Conservation (phyloP, 2,797 vertebrate genomes). For the Catostomus latipinnis region DNA sequence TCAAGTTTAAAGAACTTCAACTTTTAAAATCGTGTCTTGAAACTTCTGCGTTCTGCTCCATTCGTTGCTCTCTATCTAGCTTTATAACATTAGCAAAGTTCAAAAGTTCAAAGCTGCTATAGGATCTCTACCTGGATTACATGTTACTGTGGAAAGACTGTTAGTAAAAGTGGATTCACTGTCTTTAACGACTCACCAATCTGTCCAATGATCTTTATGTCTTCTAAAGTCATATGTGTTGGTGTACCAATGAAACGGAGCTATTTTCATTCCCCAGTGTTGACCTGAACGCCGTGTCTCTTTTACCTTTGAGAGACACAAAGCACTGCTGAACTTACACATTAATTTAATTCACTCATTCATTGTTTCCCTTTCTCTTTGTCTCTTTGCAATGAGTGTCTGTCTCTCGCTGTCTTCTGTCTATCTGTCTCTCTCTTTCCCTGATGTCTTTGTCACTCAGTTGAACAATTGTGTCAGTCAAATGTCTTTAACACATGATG, state of each 20-base stretch:
- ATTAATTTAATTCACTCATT: conserved; percentile 3
- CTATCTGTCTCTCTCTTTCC: conserved; percentile 7
- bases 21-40: too few species aligned
- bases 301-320: conserved; percentile 39
- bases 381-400: conserved; percentile 13
- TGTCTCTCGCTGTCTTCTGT: not conserved
- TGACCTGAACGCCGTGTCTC: conserved; percentile 4
- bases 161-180: too few species aligned
- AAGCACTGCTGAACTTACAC: conserved; percentile 15
- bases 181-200: too few species aligned
- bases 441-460: not conserved
- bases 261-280: conserved; percentile 10
- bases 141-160: too few species aligned
- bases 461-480: not conserved
- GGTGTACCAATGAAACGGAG: not conserved
- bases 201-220: too few species aligned
- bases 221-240: too few species aligned
- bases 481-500: not conserved
- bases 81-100: too few species aligned
- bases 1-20: too few species aligned
- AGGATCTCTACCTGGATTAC: too few species aligned
- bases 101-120: too few species aligned
- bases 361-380: conserved; percentile 12
- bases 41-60: too few species aligned
- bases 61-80: too few species aligned